Evolutionary conservation across 2,888 invertebrate genomes (phyloP), one percentile per base, ranked within the genome.

Genomic region (Reticulitermes lucifugus): DNA sequence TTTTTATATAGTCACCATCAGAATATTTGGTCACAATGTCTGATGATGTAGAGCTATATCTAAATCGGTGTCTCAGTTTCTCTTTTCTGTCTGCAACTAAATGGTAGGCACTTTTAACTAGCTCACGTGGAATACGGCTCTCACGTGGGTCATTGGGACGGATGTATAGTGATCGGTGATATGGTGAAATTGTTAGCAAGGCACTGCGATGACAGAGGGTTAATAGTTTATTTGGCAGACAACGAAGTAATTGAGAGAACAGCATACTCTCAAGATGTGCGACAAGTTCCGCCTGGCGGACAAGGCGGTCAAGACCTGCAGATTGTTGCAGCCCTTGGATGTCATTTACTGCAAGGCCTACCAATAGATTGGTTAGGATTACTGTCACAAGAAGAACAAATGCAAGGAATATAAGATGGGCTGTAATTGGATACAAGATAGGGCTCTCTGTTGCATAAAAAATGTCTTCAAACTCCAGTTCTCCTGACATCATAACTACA

Each of bases 401-500:
- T 77, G 94, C 92, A 4, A 96, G 90, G 87, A 96, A 95, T 91
- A 97, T 93, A 6, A 94, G 92, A 88, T 96, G 96, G 0, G 96
- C 93, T 0, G 96, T 96, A 18, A 94, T 93, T 0, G 95, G 94
- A 89, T 95, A 96, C 86, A 93, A 92, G 21, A 95, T 86, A 7
- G 85, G 79, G n/a, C 59, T 60, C 5, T 93, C 92, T 71, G 92
- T 92, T 88, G 89, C 88, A 84, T 95, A 96, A 89, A 96, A 97
- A 87, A 96, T 95, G 88, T 96, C 96, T 89, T 97, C 96, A 88
- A 96, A 96, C 89, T 96, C 96, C 81, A 97, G 90, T 90, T 97
- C 97, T 0, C 97, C 97, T 0, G 96, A 95, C 96, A 97, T 96
- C 97, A 97, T 97, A 88, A 96, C 95, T 22, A 97, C 93, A 0